Evolutionary conservation across 2,113 vertebrate genomes (phyloP), one percentile per base, ranked within the genome.

Genomic region (Tachycineta bicolor): DNA sequence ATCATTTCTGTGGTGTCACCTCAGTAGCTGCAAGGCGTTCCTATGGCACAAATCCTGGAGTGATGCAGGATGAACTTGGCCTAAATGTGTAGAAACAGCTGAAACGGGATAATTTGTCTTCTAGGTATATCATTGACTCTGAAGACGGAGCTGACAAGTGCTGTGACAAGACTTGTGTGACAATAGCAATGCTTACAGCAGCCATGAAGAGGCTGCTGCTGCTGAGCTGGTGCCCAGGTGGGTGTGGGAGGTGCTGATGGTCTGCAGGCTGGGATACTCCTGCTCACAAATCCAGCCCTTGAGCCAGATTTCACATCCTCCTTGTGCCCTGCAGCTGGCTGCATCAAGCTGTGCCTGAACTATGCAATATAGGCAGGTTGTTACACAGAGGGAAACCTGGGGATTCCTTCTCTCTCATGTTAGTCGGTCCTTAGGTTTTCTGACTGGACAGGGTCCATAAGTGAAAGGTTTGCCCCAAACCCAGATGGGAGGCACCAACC

Each of bases 341-440:
- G 17, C 47, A 49, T 20, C 1, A 1, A 76, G 49, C 26, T 71
- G 39, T 58, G 62, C 6, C 26, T 63, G 78, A n/a, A 81, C 4
- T 16, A 60, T 0, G 3, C 10, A 39, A 23, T 16, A 14, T 2
- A 18, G 5, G 5, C 5, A 23, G 22, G 37, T 12, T 74, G 3
- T 29, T 34, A 39, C 1, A 0, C 5, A 12, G 14, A 15, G n/a
- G 11, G n/a, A 46, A 70, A 44, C 14, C 14, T 24, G 17, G 34
- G 47, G 46, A 43, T 37, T 62, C 16, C 22, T 84, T 53, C 44
- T 53, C 22, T 24, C 22, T 52, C 5, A 4, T 5, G 8, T 64
- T 55, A 37, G 6, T 62, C 29, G 81, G 26, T 52, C 31, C 15
- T 39, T 34, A 23, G 50, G 6, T 24, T 52, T 73, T 68, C 37